Percentiles rank a stretch among this genome's conserved stretches.
These are phyloP conservation scores for Catostomus latipinnis DNA, from an alignment of 2,797 vertebrate genomes.

Conservation along the genomic window DNA sequence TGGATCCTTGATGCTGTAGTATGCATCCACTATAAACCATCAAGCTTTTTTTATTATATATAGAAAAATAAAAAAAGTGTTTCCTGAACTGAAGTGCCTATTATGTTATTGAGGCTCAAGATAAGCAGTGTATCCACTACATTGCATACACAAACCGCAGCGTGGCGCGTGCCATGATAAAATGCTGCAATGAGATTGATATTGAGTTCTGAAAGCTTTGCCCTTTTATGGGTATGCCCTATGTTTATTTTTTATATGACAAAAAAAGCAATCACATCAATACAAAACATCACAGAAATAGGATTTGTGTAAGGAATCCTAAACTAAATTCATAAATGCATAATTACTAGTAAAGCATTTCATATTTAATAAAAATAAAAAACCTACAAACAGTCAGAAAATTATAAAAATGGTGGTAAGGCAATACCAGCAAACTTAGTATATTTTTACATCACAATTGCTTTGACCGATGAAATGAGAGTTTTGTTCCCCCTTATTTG, in stretches of 20 bases:
- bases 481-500: neutral
- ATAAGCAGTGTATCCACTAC: constrained; percentile 44
- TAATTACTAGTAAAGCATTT: neutral
- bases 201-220: constrained; percentile 74
- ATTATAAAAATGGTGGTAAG: constrained; percentile 28
- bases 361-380: neutral
- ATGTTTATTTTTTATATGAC: neutral
- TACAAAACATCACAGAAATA: constrained; percentile 19
- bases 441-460: constrained; percentile 8
- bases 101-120: constrained; percentile 44
- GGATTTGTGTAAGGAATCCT: constrained; percentile 7
- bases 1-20: constrained; percentile 82
- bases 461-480: neutral
- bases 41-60: constrained; percentile 77
- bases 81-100: constrained; percentile 82
- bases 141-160: constrained; percentile 22
- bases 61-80: constrained; percentile 76
- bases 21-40: constrained; percentile 80
- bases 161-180: constrained; percentile 47
- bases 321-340: neutral
- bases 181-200: constrained; percentile 66
- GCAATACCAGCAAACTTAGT: constrained; percentile 29
- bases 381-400: constrained; percentile 4
- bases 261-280: neutral
- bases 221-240: constrained; percentile 46